Evolutionary conservation across 2,888 invertebrate species (phyloP).

Genomic region (Trisateles emortualis): DNA sequence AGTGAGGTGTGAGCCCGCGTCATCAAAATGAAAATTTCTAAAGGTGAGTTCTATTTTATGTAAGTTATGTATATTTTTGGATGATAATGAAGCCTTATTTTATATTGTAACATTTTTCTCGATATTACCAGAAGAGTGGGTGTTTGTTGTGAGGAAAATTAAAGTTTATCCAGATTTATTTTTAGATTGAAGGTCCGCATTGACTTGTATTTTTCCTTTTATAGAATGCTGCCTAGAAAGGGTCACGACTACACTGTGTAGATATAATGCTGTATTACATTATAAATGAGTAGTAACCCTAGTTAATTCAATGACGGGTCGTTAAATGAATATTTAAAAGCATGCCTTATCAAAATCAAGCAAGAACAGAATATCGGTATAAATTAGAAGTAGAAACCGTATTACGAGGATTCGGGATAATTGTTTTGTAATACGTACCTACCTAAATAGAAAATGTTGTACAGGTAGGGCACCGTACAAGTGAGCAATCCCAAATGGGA

Average conservation of each 20-base stretch:
- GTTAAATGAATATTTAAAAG: neutral
- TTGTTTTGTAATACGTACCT: too few species aligned
- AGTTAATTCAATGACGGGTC: conserved; percentile 5
- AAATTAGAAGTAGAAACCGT: neutral
- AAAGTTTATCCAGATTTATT: conserved; percentile 6
- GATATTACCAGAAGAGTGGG: neutral
- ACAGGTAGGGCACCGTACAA: too few species aligned
- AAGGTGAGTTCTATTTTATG: conserved; percentile 60
- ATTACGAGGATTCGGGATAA: too few species aligned
- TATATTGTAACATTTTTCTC: conserved; percentile 12
- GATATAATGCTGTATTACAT: conserved; percentile 12
- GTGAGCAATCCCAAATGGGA: too few species aligned
- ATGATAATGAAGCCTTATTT: neutral
- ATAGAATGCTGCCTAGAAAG: conserved; percentile 8
- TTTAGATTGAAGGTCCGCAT: conserved; percentile 12
- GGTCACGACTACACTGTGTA: conserved; percentile 12
- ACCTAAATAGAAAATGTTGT: too few species aligned
- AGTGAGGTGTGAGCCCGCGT: conserved; percentile 53
- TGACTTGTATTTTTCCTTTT: conserved; percentile 9
- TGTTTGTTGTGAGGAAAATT: neutral
- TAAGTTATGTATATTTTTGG: conserved; percentile 16
- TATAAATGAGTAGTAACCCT: conserved; percentile 12
- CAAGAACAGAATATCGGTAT: neutral
- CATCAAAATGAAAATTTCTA: conserved; percentile 71
- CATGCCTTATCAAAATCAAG: neutral